Conservation (phyloP, 2,113 vertebrate species). For the Capreolus pygargus region DNA sequence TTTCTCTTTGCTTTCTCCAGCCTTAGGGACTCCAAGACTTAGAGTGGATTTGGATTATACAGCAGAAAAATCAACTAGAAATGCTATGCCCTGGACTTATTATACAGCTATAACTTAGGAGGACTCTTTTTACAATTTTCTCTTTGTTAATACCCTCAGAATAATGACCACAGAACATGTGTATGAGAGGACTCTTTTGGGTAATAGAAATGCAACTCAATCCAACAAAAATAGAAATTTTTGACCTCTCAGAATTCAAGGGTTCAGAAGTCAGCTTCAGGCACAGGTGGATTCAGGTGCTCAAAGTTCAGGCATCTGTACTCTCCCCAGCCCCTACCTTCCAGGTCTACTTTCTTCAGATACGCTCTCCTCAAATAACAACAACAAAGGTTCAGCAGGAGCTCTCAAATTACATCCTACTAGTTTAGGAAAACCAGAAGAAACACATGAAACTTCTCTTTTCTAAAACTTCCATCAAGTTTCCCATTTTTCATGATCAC, state of each 20-base stretch:
- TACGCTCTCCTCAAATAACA: neutral
- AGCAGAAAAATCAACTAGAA: neutral
- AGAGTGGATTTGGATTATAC: neutral
- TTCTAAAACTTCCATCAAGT: neutral
- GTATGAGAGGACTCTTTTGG: neutral
- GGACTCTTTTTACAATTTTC: neutral
- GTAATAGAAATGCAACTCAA: neutral
- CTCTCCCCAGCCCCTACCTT: neutral
- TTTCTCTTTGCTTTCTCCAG: neutral
- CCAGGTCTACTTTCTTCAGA: neutral
- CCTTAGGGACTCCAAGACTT: neutral
- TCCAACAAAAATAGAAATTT: neutral
- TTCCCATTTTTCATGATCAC: neutral
- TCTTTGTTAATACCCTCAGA: neutral
- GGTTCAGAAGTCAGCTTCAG: neutral
- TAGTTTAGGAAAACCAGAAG: neutral
- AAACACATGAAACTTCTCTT: neutral
- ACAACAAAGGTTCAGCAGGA: neutral
- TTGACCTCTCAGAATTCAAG: neutral
- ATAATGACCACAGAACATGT: neutral
- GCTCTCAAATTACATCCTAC: neutral
- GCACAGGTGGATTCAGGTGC: neutral
- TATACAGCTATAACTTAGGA: neutral
- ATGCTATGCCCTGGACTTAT: neutral
- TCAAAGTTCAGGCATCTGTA: neutral